phyloP scores from a whole-genome alignment of 2,113 vertebrate species.

The Solea solea region DNA sequence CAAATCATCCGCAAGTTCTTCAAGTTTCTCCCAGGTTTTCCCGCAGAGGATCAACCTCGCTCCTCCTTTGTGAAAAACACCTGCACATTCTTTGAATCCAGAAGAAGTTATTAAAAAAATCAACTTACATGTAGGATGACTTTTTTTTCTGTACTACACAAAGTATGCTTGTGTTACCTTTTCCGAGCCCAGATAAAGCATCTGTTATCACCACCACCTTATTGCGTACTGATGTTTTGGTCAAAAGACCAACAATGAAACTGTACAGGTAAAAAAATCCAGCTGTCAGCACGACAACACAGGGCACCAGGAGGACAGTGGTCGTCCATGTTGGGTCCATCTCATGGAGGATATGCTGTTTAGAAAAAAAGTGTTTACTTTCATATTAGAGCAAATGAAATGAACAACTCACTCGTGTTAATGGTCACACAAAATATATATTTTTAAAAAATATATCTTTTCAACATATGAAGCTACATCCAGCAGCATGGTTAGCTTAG shows the following conservation, averaged over 20 bases:
- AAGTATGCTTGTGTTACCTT: slow-evolving; percentile 79
- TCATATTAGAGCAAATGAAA: no score
- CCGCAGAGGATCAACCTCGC: slow-evolving; percentile 92
- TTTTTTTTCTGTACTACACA: no score
- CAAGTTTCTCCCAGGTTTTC: slow-evolving; percentile 89
- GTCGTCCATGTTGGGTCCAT: slow-evolving; percentile 79
- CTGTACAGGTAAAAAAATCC: slow-evolving; percentile 89
- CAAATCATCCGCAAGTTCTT: slow-evolving; percentile 85
- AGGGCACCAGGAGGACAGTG: slow-evolving; percentile 82
- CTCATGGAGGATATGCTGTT: slow-evolving; percentile 54
- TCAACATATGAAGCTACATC: background rate
- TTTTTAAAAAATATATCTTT: no score
- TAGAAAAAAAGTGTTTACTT: background rate
- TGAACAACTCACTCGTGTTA: background rate
- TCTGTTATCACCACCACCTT: slow-evolving; percentile 94
- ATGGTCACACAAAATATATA: background rate
- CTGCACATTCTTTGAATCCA: slow-evolving; percentile 85
- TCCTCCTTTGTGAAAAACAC: slow-evolving; percentile 88
- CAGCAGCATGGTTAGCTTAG: slow-evolving; percentile 2
- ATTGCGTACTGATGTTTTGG: slow-evolving; percentile 89
- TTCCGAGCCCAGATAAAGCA: slow-evolving; percentile 89
- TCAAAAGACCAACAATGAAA: slow-evolving; percentile 81
- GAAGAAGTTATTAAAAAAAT: background rate
- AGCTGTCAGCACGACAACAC: slow-evolving; percentile 85
- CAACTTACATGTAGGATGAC: background rate